Evolutionary conservation across 2,113 vertebrate species (phyloP), one percentile per base, ranked within the genome.

Genomic region (Brienomyrus brachyistius): DNA sequence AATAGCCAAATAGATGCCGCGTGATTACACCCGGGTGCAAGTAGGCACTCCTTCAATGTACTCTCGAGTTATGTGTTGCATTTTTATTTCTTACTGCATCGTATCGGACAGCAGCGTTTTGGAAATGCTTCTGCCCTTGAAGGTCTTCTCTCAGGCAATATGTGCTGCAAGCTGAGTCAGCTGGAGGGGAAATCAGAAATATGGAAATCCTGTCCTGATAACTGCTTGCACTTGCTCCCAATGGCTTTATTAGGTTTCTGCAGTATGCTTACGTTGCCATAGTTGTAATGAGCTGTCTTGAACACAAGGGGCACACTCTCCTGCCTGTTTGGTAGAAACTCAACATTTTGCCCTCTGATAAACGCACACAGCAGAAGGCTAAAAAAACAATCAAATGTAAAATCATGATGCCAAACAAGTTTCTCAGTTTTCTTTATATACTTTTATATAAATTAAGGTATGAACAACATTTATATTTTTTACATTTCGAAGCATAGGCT

Each of bases 131-230:
- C n/a, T 62, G 56, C 56, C 56, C 56, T 62, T 62, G 56, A 62
- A n/a, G n/a, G 23, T 62, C 13, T 51, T 19, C 2, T 17, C 62
- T 52, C 45, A 50, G 4, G 35, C 59, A 87, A 17, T 87, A 88
- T 59, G 35, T 27, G 23, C 51, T 88, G 86, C 82, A 80, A 88
- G 86, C 70, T 86, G 5, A 90, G 77, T 88, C 86, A 82, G 35
- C 40, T 43, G 13, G 48, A 88, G n/a, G 43, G 66, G 80, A 47
- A 87, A 82, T 66, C n/a, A 31, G 62, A 70, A 31, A 70, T 56
- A 51, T 88, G 35, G 54, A 3, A 91, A 70, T 88, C 50, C 27
- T 83, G 59, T 66, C 48, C 51, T 88, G 23, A 86, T 56, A 52
- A 88, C 77, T 74, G 82, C 62, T 70, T 31, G n/a, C 62, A 70